Percentiles rank a stretch among this genome's conserved stretches.
Conservation (phyloP, 2,113 vertebrate species). For the Phylloscopus trochiloides region DNA sequence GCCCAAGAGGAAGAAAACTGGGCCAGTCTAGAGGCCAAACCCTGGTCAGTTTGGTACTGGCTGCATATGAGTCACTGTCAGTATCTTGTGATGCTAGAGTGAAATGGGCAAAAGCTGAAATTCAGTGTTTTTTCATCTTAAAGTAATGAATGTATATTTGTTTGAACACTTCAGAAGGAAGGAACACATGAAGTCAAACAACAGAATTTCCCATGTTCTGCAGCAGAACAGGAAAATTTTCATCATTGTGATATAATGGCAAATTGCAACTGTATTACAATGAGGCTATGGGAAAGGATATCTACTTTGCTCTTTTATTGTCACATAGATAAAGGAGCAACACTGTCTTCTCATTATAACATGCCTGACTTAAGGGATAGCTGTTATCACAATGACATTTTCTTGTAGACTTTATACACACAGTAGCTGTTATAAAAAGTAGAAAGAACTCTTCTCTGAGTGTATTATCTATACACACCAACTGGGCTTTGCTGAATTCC, state of each 20-base stretch:
- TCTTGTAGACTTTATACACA: not conserved
- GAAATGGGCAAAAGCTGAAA: not conserved
- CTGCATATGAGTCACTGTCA: not conserved
- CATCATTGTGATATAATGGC: not conserved
- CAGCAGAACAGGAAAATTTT: not conserved
- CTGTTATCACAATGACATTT: conserved; percentile 9
- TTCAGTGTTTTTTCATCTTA: not conserved
- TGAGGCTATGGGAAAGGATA: not conserved
- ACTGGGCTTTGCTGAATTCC: not conserved
- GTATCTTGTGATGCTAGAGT: not conserved
- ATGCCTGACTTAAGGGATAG: not conserved
- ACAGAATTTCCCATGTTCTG: not conserved
- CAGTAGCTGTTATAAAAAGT: not conserved
- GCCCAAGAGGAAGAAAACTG: not conserved
- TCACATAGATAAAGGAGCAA: not conserved
- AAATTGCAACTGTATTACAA: not conserved
- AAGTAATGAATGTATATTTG: not conserved
- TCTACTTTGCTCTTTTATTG: not conserved
- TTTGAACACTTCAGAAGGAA: not conserved
- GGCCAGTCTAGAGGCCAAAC: not conserved
- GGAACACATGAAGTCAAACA: not conserved
- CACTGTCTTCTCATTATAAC: not conserved
- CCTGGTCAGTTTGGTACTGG: not conserved
- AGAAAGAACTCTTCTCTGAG: not conserved
- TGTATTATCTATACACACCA: not conserved